Base-by-base conservation (phyloP, 2,888 invertebrate genomes). In the Acleris emargana region DNA sequence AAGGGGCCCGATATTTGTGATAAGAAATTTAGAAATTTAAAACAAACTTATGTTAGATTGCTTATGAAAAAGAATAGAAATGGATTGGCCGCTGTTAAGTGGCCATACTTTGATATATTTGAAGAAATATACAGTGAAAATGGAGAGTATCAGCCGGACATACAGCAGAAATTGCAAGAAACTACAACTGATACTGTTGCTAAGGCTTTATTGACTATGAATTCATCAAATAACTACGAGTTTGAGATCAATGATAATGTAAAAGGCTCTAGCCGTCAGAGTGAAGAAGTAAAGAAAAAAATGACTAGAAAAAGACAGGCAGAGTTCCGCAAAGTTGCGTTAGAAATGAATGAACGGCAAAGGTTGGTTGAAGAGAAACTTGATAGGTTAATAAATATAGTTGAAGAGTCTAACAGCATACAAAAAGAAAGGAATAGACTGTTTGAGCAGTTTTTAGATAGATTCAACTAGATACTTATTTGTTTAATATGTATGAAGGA, bases 391-490 rank as follows among this genome's bases (percentile, higher is more conserved):
- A 88, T 92, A 63, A 86, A 81, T 81, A 88, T 91, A 69, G 91
- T 92, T 50, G 87, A 91, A 76, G 91, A 91, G 75, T 92, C 92
- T 42, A 92, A 92, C 72, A 84, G 71, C 67, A 92, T 92, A 73
- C 92, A 92, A 71, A 81, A 81, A 64, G 91, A 92, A 70, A 77
- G 92, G 67, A 92, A 92, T 72, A 81, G 76, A 64, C 68, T 92
- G 13, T 92, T 92, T 76, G 83, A 90, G 72, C 84, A 88, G 64
- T 92, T 90, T 73, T 75, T 92, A 45, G 86, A 85, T 62, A 86
- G 81, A 67, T 73, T 89, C 11, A 80, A 84, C 62, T 80, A 77
- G 62, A 80, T 82, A 67, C 71, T 70, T 28, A 76, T 2, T 28
- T 28, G 9, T 7, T 25, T 5, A 5, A 25, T 1, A 25, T 25